phyloP scores from a whole-genome alignment of 2,113 vertebrate species.

The Gasterosteus nipponicus region DNA sequence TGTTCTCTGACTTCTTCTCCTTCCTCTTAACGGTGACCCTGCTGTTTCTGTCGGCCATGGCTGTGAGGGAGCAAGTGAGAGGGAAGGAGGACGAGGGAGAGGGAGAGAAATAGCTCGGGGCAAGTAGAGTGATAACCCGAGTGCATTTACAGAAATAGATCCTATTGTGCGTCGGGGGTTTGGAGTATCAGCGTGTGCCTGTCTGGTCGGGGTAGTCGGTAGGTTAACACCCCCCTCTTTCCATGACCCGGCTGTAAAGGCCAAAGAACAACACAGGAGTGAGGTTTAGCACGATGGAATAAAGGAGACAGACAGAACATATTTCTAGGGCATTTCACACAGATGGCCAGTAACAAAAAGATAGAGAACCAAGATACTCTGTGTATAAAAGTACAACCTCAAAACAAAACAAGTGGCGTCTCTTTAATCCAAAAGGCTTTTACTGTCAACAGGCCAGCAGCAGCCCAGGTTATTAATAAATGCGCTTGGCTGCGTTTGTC shows the following conservation, averaged over 20 bases:
- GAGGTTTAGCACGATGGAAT: conserved; percentile 7
- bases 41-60: conserved; percentile 74
- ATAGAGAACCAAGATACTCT: not conserved
- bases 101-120: conserved; percentile 19
- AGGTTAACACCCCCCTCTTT: conserved; percentile 59
- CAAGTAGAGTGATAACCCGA: conserved; percentile 67
- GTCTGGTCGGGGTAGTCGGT: conserved; percentile 35
- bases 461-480: conserved; percentile 81
- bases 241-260: conserved; percentile 68
- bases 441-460: conserved; percentile 73
- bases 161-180: conserved; percentile 66
- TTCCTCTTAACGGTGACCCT: conserved; percentile 65
- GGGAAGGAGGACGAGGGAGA: conserved; percentile 4
- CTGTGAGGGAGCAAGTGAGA: conserved; percentile 49
- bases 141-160: conserved; percentile 74
- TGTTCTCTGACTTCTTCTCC: conserved; percentile 72
- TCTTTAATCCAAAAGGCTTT: conserved; percentile 48
- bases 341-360: conserved; percentile 5
- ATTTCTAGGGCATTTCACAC: conserved; percentile 1
- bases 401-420: conserved; percentile 6
- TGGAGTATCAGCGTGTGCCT: conserved; percentile 55
- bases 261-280: conserved; percentile 41
- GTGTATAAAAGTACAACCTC: conserved; percentile 1
- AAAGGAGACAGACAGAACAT: not conserved
- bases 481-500: conserved; percentile 43